A percentile compares a stretch with the other conserved stretches of the same genome.
Conservation (phyloP, 2,888 invertebrate species). For the Lasioglossum figueresi region DNA sequence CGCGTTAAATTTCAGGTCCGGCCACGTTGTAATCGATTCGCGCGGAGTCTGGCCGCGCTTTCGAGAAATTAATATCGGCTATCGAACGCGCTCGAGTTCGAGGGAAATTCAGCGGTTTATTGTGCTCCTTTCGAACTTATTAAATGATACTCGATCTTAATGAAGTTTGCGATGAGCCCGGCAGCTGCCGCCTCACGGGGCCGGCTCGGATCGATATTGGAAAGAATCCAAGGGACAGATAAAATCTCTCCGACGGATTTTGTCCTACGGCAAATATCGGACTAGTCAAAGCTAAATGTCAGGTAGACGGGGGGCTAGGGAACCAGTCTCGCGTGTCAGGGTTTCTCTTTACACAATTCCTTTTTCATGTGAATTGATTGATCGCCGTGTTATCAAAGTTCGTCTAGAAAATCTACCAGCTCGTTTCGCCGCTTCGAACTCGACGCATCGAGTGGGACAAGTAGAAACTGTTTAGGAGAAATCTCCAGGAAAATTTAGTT, state of each 20-base stretch:
- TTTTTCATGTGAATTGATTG: not conserved
- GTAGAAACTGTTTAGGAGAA: not conserved
- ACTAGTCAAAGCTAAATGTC: conserved; percentile 75
- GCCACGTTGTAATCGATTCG: not conserved
- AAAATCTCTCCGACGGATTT: conserved; percentile 75
- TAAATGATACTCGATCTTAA: conserved; percentile 60
- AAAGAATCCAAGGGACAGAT: conserved; percentile 78
- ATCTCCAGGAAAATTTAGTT: not conserved
- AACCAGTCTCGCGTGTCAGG: conserved; percentile 34
- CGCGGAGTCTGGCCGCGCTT: not conserved
- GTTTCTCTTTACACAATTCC: conserved; percentile 17
- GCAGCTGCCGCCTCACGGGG: conserved; percentile 62
- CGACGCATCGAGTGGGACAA: not conserved
- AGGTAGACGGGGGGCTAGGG: conserved; percentile 74
- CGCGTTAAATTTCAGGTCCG: not conserved
- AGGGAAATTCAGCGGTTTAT: conserved; percentile 26
- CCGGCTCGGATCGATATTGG: conserved; percentile 63
- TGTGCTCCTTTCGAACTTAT: conserved; percentile 47
- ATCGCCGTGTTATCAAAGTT: not conserved
- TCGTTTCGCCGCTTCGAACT: not conserved
- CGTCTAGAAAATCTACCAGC: not conserved
- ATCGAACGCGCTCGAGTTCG: conserved; percentile 1
- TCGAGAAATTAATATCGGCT: conserved; percentile 10
- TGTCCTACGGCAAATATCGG: conserved; percentile 65
- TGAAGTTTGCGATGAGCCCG: conserved; percentile 62